These are phyloP conservation scores for Hedya salicella DNA, from an alignment of 2,888 invertebrate genomes.

Conservation along the genomic window DNA sequence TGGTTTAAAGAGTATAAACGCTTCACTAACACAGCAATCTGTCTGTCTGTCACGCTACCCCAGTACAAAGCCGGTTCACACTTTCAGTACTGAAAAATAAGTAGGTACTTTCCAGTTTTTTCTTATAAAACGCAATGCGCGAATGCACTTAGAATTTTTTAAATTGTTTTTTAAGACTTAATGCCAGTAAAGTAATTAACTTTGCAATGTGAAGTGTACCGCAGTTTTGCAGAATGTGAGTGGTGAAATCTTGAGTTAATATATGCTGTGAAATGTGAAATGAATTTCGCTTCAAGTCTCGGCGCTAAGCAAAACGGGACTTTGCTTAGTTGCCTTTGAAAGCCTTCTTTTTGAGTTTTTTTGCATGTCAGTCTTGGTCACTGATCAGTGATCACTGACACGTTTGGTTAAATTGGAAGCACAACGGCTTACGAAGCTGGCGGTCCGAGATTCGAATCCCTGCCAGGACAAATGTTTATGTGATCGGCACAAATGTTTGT, in stretches of 20 bases:
- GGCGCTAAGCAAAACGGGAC: not conserved
- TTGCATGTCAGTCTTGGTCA: too few relatives aligned
- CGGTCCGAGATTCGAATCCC: too few relatives aligned
- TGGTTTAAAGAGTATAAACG: constrained; percentile 30
- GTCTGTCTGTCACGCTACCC: constrained; percentile 5
- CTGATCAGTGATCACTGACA: too few relatives aligned
- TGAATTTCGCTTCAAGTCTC: not conserved
- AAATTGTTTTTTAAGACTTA: constrained; percentile 13
- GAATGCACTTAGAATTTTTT: constrained; percentile 16
- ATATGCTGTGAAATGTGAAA: constrained; percentile 7
- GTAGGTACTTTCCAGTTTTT: not conserved
- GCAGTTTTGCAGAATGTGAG: constrained; percentile 8
- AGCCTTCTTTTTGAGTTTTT: too few relatives aligned
- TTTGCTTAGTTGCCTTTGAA: not conserved
- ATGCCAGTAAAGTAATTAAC: constrained; percentile 25
- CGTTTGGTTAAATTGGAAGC: too few relatives aligned
- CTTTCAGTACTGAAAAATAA: not conserved
- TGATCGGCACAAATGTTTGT: too few relatives aligned
- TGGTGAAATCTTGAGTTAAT: constrained; percentile 13
- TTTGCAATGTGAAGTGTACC: constrained; percentile 14
- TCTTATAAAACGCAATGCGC: constrained; percentile 2
- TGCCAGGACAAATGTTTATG: too few relatives aligned
- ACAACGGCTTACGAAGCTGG: too few relatives aligned
- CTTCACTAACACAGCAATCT: constrained; percentile 27
- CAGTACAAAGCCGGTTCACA: not conserved